Percentiles rank a stretch among this genome's conserved stretches.
Evolutionary conservation across 2,113 vertebrate genomes (phyloP).

Genomic region (Forbesichthys agassizii): DNA sequence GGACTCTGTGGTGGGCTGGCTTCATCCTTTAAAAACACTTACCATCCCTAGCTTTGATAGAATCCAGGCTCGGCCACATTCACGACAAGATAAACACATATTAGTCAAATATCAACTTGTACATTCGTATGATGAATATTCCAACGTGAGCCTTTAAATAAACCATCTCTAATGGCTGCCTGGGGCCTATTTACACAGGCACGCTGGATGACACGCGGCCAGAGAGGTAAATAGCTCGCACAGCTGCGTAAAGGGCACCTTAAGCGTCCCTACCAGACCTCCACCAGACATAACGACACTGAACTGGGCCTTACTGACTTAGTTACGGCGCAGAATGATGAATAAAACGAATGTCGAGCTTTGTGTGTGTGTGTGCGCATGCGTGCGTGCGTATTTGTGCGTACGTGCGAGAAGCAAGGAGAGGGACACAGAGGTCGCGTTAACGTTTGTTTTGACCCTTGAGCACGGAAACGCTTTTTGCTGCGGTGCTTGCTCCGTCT

Average conservation of each 20-base stretch:
- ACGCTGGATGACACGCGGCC: conserved; percentile 27
- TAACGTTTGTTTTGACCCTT: background rate
- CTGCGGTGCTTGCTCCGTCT: conserved; percentile 53
- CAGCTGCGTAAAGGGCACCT: conserved; percentile 39
- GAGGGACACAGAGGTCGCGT: background rate
- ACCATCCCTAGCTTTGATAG: conserved; percentile 27
- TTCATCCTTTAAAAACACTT: conserved; percentile 29
- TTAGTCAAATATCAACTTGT: conserved; percentile 52
- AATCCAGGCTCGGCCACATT: conserved; percentile 48
- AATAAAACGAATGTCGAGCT: conserved; percentile 17
- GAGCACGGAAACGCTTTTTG: conserved; percentile 22
- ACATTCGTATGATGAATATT: conserved; percentile 66
- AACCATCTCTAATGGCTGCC: conserved; percentile 50
- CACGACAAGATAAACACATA: conserved; percentile 58
- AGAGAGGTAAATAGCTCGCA: conserved; percentile 43
- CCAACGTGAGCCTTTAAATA: conserved; percentile 53
- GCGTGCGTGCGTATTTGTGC: conserved; percentile 10
- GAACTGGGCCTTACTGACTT: background rate
- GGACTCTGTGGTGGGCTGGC: conserved; percentile 40
- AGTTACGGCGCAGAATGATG: background rate
- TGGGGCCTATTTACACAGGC: conserved; percentile 52
- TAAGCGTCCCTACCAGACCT: conserved; percentile 32
- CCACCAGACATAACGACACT: conserved; percentile 15
- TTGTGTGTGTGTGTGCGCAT: conserved; percentile 24
- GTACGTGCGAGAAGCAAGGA: background rate